Conservation (phyloP, 2,888 invertebrate species). For the Hermaeophaga mercurialis region DNA sequence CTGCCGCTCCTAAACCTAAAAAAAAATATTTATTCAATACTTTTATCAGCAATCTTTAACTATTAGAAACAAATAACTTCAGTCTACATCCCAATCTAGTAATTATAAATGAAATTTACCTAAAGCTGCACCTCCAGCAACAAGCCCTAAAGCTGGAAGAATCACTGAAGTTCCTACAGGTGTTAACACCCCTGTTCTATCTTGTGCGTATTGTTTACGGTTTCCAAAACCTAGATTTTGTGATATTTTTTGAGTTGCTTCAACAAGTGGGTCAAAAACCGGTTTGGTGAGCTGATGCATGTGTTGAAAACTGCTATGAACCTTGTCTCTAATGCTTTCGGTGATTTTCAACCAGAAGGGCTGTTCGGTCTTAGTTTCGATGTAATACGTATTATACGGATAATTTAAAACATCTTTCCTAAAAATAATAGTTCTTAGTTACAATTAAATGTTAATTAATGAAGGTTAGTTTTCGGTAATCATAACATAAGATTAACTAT, state of each 20-base stretch:
- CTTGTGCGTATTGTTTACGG: constrained; percentile 59
- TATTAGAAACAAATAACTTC: neutral
- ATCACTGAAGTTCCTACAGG: constrained; percentile 67
- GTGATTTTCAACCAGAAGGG: constrained; percentile 77
- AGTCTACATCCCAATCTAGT: neutral
- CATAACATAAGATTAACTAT: no score
- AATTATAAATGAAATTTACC: constrained; percentile 45
- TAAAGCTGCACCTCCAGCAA: constrained; percentile 82
- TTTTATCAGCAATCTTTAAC: neutral
- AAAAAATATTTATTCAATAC: no score
- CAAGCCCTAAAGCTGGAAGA: constrained; percentile 75
- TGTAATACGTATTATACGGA: constrained; percentile 64
- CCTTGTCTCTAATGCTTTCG: constrained; percentile 73
- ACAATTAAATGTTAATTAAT: neutral
- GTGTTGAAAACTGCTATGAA: constrained; percentile 72
- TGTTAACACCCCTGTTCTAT: constrained; percentile 68
- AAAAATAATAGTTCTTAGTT: neutral
- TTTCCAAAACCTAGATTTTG: constrained; percentile 72
- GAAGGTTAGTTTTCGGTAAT: no score
- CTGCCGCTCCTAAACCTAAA: constrained; percentile 73
- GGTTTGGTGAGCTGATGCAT: constrained; percentile 71
- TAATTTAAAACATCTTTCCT: constrained; percentile 62
- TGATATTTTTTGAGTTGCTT: constrained; percentile 80
- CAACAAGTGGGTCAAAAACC: constrained; percentile 74
- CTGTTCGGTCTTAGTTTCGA: constrained; percentile 65